Evolutionary conservation across 2,797 vertebrate species (phyloP).

Genomic region (Morus bassanus): DNA sequence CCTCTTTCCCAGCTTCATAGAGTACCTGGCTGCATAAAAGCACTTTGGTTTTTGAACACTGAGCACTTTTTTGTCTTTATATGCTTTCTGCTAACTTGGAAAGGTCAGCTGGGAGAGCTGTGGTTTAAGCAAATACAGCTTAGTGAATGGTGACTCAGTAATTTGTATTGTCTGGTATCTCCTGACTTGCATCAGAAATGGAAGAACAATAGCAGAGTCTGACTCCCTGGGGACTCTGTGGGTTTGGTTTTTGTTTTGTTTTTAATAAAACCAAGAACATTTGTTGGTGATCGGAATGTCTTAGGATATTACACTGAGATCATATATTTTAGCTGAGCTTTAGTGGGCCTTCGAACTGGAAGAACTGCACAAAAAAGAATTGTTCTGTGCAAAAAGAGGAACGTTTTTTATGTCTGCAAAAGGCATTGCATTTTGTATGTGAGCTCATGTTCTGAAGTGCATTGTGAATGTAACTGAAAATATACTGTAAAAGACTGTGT

Average conservation of each 20-base stretch:
- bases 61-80: not conserved
- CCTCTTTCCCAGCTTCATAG: not conserved
- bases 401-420: constrained; percentile 8
- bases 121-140: constrained; percentile 64
- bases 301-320: constrained; percentile 17
- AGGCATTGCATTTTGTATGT: constrained; percentile 29
- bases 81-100: constrained; percentile 35
- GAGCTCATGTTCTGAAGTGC: constrained; percentile 13
- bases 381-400: not conserved
- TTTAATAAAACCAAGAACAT: constrained; percentile 49
- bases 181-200: constrained; percentile 52
- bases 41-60: not conserved
- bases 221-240: not conserved
- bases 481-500: not conserved
- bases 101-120: constrained; percentile 58
- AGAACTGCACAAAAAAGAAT: constrained; percentile 17
- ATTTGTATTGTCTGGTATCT: constrained; percentile 54
- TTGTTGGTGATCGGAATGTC: constrained; percentile 26
- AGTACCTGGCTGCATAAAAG: not conserved
- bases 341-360: constrained; percentile 21
- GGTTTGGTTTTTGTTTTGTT: constrained; percentile 12
- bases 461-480: constrained; percentile 20
- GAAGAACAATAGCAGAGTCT: constrained; percentile 58
- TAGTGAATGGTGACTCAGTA: constrained; percentile 27
- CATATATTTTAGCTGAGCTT: constrained; percentile 47